Evolutionary conservation across 2,888 invertebrate species (phyloP).

Genomic region (Tipula vernalis): DNA sequence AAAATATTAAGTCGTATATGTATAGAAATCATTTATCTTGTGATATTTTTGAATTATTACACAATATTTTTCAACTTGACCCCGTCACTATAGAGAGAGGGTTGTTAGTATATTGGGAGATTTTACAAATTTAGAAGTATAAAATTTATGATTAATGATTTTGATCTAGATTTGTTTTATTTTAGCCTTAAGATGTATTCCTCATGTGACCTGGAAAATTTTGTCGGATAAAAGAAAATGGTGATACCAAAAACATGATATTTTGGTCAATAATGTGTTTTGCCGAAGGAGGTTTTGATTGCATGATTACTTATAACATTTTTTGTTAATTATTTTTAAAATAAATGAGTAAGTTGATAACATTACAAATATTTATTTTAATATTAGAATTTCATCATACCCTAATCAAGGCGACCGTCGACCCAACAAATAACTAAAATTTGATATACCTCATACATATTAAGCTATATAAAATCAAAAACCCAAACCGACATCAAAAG

Average conservation of each 20-base stretch:
- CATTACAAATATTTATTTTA: too few species aligned
- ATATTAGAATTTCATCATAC: background rate
- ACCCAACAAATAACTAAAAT: background rate
- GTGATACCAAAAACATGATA: background rate
- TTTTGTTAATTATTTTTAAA: background rate
- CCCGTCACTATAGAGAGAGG: background rate
- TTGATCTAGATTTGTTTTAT: background rate
- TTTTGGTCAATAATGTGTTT: background rate
- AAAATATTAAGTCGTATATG: background rate
- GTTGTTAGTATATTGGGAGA: background rate
- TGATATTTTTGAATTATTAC: background rate
- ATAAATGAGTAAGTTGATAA: too few species aligned
- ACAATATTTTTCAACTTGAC: background rate
- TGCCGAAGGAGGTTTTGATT: background rate
- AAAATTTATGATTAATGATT: background rate
- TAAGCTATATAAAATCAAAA: background rate
- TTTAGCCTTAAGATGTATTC: background rate
- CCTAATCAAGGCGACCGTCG: background rate
- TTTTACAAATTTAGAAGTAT: background rate
- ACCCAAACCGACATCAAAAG: background rate
- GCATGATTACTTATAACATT: background rate
- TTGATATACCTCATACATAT: background rate
- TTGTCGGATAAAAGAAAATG: background rate
- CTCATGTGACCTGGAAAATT: background rate
- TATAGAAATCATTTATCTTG: background rate